Conservation (phyloP, 2,113 vertebrate species). For the Hypocryptadius cinnamomeus region DNA sequence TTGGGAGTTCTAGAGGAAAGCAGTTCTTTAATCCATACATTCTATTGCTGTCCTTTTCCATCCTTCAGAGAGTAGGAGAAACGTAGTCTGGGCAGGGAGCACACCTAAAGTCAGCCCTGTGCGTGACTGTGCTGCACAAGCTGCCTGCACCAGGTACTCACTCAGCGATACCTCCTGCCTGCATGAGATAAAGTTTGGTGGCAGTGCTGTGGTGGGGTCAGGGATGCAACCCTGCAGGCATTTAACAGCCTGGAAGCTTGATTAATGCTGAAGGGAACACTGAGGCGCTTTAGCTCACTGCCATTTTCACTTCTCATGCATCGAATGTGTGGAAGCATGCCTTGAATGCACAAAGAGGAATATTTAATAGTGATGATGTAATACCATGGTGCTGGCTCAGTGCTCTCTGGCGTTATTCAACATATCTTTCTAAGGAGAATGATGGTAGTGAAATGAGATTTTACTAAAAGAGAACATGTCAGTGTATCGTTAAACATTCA, state of each 20-base stretch:
- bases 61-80: neutral
- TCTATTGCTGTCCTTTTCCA: neutral
- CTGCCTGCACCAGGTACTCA: neutral
- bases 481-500: neutral
- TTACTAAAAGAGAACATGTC: conserved; percentile 37
- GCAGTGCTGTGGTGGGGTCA: neutral
- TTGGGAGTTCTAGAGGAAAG: neutral
- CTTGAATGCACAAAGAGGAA: neutral
- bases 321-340: neutral
- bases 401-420: neutral
- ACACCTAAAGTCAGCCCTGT: neutral
- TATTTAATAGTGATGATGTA: neutral
- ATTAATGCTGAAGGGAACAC: neutral
- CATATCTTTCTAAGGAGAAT: conserved; percentile 36
- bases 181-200: neutral
- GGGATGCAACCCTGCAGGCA: neutral
- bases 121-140: neutral
- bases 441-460: conserved; percentile 48
- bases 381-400: neutral
- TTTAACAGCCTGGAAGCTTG: neutral
- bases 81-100: fast-evolving
- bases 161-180: neutral
- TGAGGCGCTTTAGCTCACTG: neutral
- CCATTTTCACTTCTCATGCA: neutral
- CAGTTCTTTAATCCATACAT: neutral